phyloP scores from a whole-genome alignment of 2,888 invertebrate genomes.

The Capitulum mitella region DNA sequence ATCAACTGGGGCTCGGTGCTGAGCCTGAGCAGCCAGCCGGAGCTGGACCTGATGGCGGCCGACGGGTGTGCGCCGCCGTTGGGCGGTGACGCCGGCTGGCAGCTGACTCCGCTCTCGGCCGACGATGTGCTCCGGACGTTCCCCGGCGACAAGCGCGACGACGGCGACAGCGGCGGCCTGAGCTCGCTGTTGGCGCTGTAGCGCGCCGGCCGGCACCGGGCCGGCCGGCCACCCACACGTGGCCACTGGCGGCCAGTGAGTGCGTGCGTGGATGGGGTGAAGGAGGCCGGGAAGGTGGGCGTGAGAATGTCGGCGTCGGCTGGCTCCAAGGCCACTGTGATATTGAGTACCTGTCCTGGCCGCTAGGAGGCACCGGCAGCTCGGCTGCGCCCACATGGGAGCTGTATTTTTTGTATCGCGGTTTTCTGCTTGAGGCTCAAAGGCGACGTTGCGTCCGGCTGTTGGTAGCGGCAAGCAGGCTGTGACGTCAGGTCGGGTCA shows the following conservation, averaged over 20 bases:
- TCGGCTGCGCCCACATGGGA: not conserved
- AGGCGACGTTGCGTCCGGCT: constrained; percentile 15
- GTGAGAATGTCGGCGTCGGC: too few species aligned
- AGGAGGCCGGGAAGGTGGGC: too few species aligned
- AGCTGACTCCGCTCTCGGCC: constrained; percentile 12
- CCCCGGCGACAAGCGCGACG: not conserved
- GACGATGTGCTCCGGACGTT: constrained; percentile 11
- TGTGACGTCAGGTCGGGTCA: constrained; percentile 16
- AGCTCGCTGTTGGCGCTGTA: constrained; percentile 4
- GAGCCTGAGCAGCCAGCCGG: constrained; percentile 75
- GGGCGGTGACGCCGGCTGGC: not conserved
- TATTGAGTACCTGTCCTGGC: constrained; percentile 14
- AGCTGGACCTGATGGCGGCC: constrained; percentile 53
- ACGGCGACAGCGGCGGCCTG: not conserved
- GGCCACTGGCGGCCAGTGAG: too few species aligned
- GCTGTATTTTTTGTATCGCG: constrained; percentile 8
- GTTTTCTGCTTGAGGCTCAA: constrained; percentile 15
- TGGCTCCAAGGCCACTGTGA: not conserved
- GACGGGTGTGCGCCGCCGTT: not conserved
- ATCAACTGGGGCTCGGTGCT: constrained; percentile 90
- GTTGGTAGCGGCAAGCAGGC: not conserved
- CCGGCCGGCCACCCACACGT: too few species aligned
- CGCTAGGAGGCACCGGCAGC: constrained; percentile 12
- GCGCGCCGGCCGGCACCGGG: not conserved
- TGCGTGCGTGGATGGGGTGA: too few species aligned